Percentiles rank a stretch among this genome's conserved stretches.
These are phyloP conservation scores for Gymnodraco acuticeps DNA, from an alignment of 2,797 vertebrate genomes.

Conservation along the genomic window DNA sequence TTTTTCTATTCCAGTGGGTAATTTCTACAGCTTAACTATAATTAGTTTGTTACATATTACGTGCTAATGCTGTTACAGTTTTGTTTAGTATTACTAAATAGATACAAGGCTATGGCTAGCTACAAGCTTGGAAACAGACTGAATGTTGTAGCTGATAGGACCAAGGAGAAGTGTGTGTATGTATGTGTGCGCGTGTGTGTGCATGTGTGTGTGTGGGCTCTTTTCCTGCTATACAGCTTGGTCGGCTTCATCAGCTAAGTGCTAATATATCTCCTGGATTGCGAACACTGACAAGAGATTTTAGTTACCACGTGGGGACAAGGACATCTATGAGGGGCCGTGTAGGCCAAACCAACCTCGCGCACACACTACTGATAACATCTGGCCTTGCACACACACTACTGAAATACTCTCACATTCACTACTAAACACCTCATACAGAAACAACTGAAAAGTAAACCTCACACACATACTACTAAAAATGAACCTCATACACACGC, in stretches of 20 bases:
- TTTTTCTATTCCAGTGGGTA: not conserved
- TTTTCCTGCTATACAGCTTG: conserved; percentile 36
- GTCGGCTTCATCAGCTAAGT: conserved; percentile 78
- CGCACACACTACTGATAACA: too few species aligned
- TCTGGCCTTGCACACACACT: too few species aligned
- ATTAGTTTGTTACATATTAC: not conserved
- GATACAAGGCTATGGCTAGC: not conserved
- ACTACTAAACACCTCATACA: too few species aligned
- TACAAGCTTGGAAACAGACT: not conserved
- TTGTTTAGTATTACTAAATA: not conserved
- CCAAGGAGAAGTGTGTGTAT: conserved; percentile 6
- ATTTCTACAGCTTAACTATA: not conserved
- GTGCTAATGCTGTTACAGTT: not conserved
- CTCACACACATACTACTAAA: too few species aligned
- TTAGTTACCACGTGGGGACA: conserved; percentile 48
- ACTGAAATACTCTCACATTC: too few species aligned
- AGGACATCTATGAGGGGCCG: conserved; percentile 47
- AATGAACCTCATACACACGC: too few species aligned
- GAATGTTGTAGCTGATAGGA: not conserved
- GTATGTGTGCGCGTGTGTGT: not conserved
- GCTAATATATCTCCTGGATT: conserved; percentile 68
- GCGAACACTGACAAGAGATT: conserved; percentile 54
- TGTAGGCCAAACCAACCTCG: too few species aligned
- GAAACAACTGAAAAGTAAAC: too few species aligned
- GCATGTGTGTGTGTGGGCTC: not conserved